These are phyloP conservation scores for Leucopsar rothschildi DNA, from an alignment of 2,113 vertebrate species.

Conservation along the genomic window DNA sequence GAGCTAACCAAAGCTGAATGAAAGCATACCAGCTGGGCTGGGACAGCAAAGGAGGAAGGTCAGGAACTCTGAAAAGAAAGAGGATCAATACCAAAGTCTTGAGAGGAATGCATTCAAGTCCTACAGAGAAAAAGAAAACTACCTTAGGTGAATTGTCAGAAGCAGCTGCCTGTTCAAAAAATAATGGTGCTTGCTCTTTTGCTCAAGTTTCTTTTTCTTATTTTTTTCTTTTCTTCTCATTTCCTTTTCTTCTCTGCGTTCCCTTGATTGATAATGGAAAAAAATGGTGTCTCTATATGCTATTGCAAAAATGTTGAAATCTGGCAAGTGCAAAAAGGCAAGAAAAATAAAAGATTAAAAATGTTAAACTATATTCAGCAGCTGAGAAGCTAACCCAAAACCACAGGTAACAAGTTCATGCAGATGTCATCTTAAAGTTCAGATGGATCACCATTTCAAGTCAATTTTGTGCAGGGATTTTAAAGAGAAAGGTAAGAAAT, in stretches of 20 bases:
- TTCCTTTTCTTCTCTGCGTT: conserved; percentile 23
- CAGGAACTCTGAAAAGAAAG: conserved; percentile 22
- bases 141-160: conserved; percentile 1
- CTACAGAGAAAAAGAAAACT: conserved; percentile 1
- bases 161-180: conserved; percentile 32
- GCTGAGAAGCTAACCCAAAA: conserved; percentile 4
- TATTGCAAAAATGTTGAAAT: background rate
- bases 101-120: conserved; percentile 7
- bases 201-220: background rate
- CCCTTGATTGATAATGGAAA: background rate
- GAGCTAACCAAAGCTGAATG: background rate
- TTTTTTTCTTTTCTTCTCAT: background rate
- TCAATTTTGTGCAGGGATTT: background rate
- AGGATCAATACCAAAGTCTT: conserved; percentile 39
- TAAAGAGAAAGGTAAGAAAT: background rate
- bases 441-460: conserved; percentile 26
- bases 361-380: background rate
- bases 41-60: conserved; percentile 20
- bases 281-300: background rate
- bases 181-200: conserved; percentile 8
- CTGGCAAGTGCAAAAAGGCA: background rate
- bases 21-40: conserved; percentile 19
- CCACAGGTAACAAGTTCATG: conserved; percentile 16
- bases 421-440: conserved; percentile 24
- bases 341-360: background rate